A percentile compares a stretch with the other conserved stretches of the same genome.
Evolutionary conservation across 2,797 vertebrate species (phyloP).

Genomic region (Thripadectes ignobilis): DNA sequence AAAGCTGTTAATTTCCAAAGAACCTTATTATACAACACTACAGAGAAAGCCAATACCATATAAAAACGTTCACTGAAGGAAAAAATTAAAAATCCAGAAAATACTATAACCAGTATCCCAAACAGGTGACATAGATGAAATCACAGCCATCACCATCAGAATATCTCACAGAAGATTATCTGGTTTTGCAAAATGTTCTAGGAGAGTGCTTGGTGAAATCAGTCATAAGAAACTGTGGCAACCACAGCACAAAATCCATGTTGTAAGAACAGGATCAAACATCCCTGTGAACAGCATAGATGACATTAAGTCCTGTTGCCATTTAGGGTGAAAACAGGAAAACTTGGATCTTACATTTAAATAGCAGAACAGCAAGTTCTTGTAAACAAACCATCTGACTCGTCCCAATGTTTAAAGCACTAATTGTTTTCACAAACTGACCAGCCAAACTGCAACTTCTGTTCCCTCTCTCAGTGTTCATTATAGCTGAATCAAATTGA

Average conservation of each 20-base stretch:
- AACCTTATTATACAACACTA: not conserved
- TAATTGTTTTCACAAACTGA: conserved; percentile 29
- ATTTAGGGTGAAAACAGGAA: conserved; percentile 43
- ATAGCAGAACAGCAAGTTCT: conserved; percentile 25
- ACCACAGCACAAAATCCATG: not conserved
- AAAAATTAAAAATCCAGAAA: not conserved
- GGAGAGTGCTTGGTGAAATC: not conserved
- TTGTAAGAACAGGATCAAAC: not conserved
- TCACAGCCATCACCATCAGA: not conserved
- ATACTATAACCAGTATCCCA: not conserved
- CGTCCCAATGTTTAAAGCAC: not conserved
- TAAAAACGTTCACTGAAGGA: not conserved
- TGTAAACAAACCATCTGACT: conserved; percentile 27
- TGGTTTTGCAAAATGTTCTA: not conserved
- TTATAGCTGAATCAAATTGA: not conserved
- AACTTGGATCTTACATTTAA: conserved; percentile 1
- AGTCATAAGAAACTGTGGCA: not conserved
- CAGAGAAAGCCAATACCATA: not conserved
- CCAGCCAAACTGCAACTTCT: not conserved
- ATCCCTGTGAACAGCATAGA: not conserved
- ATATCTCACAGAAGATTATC: not conserved
- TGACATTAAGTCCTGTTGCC: not conserved
- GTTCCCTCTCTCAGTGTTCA: not conserved
- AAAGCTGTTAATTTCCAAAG: not conserved
- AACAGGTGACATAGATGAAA: not conserved